A percentile compares a stretch with the other conserved stretches of the same genome.
Conservation (phyloP, 2,888 invertebrate genomes). For the Phragmatobia fuliginosa region DNA sequence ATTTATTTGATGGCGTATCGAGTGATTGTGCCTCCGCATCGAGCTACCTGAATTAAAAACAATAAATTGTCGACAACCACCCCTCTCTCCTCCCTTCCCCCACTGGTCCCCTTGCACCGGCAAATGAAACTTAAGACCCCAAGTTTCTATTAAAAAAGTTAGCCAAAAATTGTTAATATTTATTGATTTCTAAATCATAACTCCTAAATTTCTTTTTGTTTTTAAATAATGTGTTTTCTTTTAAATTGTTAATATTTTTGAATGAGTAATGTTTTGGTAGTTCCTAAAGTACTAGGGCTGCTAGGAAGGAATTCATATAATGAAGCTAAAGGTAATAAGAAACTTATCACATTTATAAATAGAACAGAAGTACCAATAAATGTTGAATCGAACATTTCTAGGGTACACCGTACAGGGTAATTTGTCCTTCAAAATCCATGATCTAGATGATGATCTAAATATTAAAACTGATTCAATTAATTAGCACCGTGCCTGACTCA, state of each 20-base stretch:
- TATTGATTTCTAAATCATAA: slow-evolving; percentile 56
- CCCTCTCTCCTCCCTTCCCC: slow-evolving; percentile 18
- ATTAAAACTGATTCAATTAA: no score
- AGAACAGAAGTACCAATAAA: background rate
- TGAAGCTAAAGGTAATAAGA: background rate
- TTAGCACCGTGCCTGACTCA: no score
- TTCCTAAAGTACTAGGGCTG: background rate
- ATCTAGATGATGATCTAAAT: no score
- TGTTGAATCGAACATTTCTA: background rate
- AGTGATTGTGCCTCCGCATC: slow-evolving; percentile 68
- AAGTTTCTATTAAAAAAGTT: slow-evolving; percentile 79
- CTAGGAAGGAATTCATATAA: background rate
- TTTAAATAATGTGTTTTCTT: slow-evolving; percentile 13
- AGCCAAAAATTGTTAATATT: slow-evolving; percentile 61
- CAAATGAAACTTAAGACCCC: slow-evolving; percentile 56
- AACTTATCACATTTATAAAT: background rate
- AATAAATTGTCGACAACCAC: slow-evolving; percentile 71
- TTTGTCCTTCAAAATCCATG: background rate
- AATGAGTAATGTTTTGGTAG: background rate
- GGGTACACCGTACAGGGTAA: background rate
- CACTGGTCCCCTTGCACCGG: slow-evolving; percentile 26
- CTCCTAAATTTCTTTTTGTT: slow-evolving; percentile 39
- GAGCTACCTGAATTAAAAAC: slow-evolving; percentile 80
- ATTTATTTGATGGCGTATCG: slow-evolving; percentile 73
- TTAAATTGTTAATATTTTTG: background rate